Evolutionary conservation across 1,140 invertebrate species (phyloP), one percentile per base, ranked within the genome.

Genomic region (Gryllus bimaculatus): DNA sequence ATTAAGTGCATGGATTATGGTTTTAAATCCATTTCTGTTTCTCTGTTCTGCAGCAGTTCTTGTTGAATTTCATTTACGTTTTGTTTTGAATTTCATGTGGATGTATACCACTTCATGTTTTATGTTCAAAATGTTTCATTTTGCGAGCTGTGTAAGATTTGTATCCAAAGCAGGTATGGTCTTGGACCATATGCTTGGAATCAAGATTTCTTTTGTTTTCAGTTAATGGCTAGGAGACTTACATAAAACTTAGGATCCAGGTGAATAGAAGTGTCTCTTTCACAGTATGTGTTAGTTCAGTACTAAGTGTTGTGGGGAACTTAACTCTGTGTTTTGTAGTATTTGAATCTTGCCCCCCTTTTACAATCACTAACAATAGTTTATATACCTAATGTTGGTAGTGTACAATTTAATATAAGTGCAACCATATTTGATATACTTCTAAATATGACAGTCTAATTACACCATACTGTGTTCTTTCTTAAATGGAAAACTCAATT

Each of bases 381-480:
- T 48, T 47, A 76, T 20, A n/a, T 76, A 48, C 76, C n/a, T 78
- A 78, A 73, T 78, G 66, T 78, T 10, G 54, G 48, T 74, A 20
- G 47, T 78, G 39, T 78, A 49, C 47, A 73, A 66, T 49, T 54
- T n/a, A 78, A 66, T 13, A 66, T 66, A 18, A 66, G 54, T 66
- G 54, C 54, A 66, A 66, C 54, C 54, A 66, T 66, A 66, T 66
- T 66, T 66, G 54, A 66, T 66, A 66, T 66, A 66, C 54, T 66
- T 66, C 54, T 66, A 13, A 66, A 66, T 66, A 66, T 47, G 48
- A 47, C 47, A 48, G 76, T 75, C 54, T 75, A 79, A 79, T 21
- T 79, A 73, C 79, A 79, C 79, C 79, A 77, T 76, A 79, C 79
- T 79, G 79, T 79, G 79, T 79, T 79, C 79, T 77, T 79, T 79